phyloP scores from a whole-genome alignment of 1,140 invertebrate genomes.

The Dreissena rostriformis region DNA sequence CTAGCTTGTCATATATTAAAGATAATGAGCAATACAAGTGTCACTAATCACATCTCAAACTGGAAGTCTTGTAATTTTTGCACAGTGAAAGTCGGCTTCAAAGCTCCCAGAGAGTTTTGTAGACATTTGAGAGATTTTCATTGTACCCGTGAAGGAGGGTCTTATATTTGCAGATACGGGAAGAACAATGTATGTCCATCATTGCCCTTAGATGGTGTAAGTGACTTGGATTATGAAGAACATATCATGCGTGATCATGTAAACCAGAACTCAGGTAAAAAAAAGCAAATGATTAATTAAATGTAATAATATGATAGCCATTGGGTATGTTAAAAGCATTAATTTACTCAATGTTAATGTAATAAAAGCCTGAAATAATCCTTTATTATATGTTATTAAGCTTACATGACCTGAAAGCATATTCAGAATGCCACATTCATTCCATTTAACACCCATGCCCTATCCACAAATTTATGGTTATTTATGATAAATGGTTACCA shows the following conservation, averaged over 20 bases:
- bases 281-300: neutral
- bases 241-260: constrained; percentile 92
- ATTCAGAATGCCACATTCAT: too few relatives aligned
- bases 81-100: constrained; percentile 67
- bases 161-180: constrained; percentile 94
- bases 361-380: too few relatives aligned
- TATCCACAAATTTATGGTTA: too few relatives aligned
- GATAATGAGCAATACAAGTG: too few relatives aligned
- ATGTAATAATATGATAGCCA: too few relatives aligned
- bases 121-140: constrained; percentile 92
- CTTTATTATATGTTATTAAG: too few relatives aligned
- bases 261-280: constrained; percentile 66
- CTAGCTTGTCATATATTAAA: too few relatives aligned
- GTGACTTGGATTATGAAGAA: constrained; percentile 93
- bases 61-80: constrained; percentile 76
- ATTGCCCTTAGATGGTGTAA: constrained; percentile 93
- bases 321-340: too few relatives aligned
- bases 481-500: too few relatives aligned
- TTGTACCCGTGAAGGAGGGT: constrained; percentile 93
- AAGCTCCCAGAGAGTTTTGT: constrained; percentile 78
- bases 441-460: too few relatives aligned
- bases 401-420: too few relatives aligned
- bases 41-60: neutral
- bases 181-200: constrained; percentile 93
- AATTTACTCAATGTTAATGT: too few relatives aligned